Evolutionary conservation across 2,888 invertebrate species (phyloP), one percentile per base, ranked within the genome.

Genomic region (Athetis lepigone): DNA sequence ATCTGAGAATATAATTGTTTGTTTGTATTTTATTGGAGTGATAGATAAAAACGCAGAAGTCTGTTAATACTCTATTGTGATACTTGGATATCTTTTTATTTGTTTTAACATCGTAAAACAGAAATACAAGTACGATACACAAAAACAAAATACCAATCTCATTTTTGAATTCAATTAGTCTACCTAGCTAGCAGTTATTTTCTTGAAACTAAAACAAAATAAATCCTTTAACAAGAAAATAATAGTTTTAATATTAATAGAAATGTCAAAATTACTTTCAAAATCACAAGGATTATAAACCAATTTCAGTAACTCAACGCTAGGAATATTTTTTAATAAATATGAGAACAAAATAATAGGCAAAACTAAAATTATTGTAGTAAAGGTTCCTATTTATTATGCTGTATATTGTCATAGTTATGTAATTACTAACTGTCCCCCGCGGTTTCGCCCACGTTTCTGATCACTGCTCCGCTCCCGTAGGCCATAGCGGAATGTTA

Each of bases 161-260:
- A 23, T 40, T 47, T 47, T 16, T 3, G 21, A 61, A 33, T 33
- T 27, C 16, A 18, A 27, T 58, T 23, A 50, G 25, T 21, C 8
- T 11, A 50, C 8, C 18, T 27, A 25, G 9, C 25, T 36, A 2
- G 11, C 21, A n/a, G 6, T 7, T n/a, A 21, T 43, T 49, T 21
- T 27, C 8, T 51, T 65, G 21, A 6, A 51, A 63, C 19, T 29
- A 36, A 6, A 25, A 19, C 8, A 27, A 60, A 60, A 45, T 37
- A 5, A 37, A 64, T 25, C 11, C 33, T 49, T 49, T 11, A 25
- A 13, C 2, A 21, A 37, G n/a, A 49, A 62, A 64, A 64, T 21
- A 25, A 25, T 25, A 25, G 25, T 25, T 6, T n/a, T 8, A 47
- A 23, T 47, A 37, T n/a, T 8, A 47, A 23, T 47, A 37, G 11